Conservation (phyloP, 2,797 vertebrate species). For the Syngnathus rostellatus region DNA sequence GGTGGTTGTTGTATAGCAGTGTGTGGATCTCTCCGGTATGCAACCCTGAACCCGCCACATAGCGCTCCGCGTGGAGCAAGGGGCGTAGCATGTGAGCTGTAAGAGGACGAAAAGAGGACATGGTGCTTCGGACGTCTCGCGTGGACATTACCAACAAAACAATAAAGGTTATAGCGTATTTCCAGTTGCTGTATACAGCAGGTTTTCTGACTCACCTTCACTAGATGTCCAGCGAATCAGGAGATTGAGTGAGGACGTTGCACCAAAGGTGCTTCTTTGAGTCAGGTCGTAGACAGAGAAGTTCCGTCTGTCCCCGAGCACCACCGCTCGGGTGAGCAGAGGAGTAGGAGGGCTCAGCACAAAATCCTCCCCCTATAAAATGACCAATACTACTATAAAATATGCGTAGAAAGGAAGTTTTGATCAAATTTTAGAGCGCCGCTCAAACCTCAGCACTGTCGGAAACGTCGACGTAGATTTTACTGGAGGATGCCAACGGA, state of each 20-base stretch:
- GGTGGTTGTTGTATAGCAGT: conserved; percentile 87
- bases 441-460: conserved; percentile 75
- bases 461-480: conserved; percentile 87
- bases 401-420: not conserved
- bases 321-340: conserved; percentile 70
- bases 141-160: not conserved
- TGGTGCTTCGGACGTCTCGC: not conserved
- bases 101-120: not conserved
- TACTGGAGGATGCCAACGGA: conserved; percentile 88
- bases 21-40: conserved; percentile 91
- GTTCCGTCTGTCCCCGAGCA: conserved; percentile 82
- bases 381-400: not conserved
- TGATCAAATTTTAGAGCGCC: not conserved
- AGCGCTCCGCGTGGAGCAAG: conserved; percentile 83
- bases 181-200: not conserved
- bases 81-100: conserved; percentile 71
- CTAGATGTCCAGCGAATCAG: conserved; percentile 84
- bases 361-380: conserved; percentile 77
- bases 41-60: conserved; percentile 89
- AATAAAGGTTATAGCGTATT: not conserved
- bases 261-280: conserved; percentile 72
- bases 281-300: conserved; percentile 88
- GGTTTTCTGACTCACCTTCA: conserved; percentile 67
- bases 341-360: conserved; percentile 77
- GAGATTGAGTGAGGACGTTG: conserved; percentile 81